These are phyloP conservation scores for Ia io DNA, from an alignment of 2,113 vertebrate genomes.

Conservation along the genomic window DNA sequence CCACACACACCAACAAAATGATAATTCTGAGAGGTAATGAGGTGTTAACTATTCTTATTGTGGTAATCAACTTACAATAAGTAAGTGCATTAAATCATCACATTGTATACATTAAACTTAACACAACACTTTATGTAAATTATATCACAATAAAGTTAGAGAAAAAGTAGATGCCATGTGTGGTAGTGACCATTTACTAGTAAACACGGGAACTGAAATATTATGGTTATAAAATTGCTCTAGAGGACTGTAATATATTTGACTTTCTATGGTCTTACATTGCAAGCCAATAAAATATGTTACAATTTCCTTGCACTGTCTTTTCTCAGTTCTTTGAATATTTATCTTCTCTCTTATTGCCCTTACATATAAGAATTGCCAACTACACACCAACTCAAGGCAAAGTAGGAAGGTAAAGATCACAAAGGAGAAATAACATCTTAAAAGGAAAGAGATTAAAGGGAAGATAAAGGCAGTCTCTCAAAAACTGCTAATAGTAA, in stretches of 20 bases:
- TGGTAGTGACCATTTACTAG: background rate
- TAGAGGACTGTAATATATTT: background rate
- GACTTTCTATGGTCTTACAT: background rate
- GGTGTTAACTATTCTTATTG: background rate
- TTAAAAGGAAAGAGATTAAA: constrained; percentile 8
- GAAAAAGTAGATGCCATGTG: background rate
- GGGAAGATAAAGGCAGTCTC: background rate
- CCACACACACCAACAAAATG: background rate
- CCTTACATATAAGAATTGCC: background rate
- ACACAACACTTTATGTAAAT: background rate
- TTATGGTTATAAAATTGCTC: background rate
- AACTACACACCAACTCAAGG: background rate
- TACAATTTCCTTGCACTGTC: background rate
- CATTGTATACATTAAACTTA: background rate
- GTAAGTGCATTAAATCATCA: background rate
- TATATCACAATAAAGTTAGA: background rate
- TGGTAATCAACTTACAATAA: background rate
- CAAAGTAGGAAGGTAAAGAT: background rate
- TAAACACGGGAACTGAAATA: background rate
- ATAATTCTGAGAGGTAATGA: background rate
- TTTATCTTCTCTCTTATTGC: background rate
- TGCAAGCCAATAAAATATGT: background rate
- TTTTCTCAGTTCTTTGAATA: constrained; percentile 2
- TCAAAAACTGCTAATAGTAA: background rate
- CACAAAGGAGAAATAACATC: background rate